Evolutionary conservation across 2,797 vertebrate species (phyloP).

Genomic region (Trematomus bernacchii): DNA sequence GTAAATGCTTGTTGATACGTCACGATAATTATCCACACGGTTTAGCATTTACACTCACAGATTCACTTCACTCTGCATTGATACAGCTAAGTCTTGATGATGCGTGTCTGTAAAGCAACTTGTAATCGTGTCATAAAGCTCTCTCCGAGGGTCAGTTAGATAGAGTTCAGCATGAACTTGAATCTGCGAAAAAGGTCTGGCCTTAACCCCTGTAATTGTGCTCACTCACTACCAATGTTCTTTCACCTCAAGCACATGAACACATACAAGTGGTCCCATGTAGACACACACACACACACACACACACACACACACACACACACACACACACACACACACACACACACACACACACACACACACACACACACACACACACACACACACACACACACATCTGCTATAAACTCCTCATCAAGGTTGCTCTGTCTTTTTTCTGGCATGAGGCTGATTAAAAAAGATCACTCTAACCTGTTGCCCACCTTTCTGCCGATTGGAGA

Average conservation of each 20-base stretch:
- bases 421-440: conserved; percentile 29
- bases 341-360: conserved; percentile 18
- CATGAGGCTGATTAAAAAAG: conserved; percentile 64
- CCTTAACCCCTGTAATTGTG: conserved; percentile 55
- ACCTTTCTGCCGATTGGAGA: conserved; percentile 55
- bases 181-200: conserved; percentile 41
- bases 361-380: conserved; percentile 14
- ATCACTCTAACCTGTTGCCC: conserved; percentile 46
- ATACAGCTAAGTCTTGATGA: conserved; percentile 14
- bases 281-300: conserved; percentile 19
- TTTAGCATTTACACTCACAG: conserved; percentile 49
- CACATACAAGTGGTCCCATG: conserved; percentile 11
- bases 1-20: conserved; percentile 57
- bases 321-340: conserved; percentile 8
- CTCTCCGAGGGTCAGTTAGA: conserved; percentile 46
- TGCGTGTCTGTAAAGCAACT: conserved; percentile 30
- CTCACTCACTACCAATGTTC: conserved; percentile 62
- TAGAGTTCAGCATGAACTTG: conserved; percentile 55
- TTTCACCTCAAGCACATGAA: conserved; percentile 24
- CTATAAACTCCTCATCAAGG: conserved; percentile 24
- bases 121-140: conserved; percentile 29
- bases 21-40: conserved; percentile 50
- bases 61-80: conserved; percentile 34
- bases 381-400: conserved; percentile 13
- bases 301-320: conserved; percentile 15